phyloP scores from a whole-genome alignment of 2,113 vertebrate species.

The Hyla sarda region DNA sequence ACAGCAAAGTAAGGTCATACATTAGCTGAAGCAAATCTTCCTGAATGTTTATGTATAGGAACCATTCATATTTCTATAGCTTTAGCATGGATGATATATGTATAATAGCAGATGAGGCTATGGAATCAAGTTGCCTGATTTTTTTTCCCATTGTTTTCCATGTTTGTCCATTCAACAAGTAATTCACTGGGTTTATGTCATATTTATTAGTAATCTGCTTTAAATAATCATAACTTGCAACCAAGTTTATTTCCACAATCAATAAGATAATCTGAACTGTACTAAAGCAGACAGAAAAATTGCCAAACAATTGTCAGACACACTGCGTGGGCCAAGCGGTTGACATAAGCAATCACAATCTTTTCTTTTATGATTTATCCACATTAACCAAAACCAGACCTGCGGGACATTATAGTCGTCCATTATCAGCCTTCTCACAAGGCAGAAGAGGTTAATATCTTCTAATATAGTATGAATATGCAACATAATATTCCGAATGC shows the following conservation, averaged over 20 bases:
- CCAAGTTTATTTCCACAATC: conserved; percentile 24
- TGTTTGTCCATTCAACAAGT: not conserved
- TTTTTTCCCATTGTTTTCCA: too few species aligned
- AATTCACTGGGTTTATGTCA: not conserved
- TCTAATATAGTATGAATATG: conserved; percentile 49
- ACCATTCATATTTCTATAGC: too few species aligned
- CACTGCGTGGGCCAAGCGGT: conserved; percentile 24
- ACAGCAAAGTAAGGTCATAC: too few species aligned
- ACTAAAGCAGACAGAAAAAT: conserved; percentile 39
- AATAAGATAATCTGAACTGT: conserved; percentile 31
- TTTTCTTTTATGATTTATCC: conserved; percentile 13
- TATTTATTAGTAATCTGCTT: not conserved
- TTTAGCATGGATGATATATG: not conserved
- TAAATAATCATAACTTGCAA: conserved; percentile 5
- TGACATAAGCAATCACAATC: conserved; percentile 12
- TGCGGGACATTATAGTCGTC: not conserved
- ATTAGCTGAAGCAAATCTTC: too few species aligned
- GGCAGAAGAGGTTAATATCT: conserved; percentile 35
- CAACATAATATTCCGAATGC: conserved; percentile 48
- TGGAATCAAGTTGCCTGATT: not conserved
- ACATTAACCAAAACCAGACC: conserved; percentile 27
- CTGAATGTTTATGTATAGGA: too few species aligned
- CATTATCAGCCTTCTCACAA: not conserved
- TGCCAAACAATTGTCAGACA: conserved; percentile 25
- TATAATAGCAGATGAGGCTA: not conserved